A percentile compares a stretch with the other conserved stretches of the same genome.
phyloP scores from a whole-genome alignment of 2,797 vertebrate species.

The Sarcoramphus papa region DNA sequence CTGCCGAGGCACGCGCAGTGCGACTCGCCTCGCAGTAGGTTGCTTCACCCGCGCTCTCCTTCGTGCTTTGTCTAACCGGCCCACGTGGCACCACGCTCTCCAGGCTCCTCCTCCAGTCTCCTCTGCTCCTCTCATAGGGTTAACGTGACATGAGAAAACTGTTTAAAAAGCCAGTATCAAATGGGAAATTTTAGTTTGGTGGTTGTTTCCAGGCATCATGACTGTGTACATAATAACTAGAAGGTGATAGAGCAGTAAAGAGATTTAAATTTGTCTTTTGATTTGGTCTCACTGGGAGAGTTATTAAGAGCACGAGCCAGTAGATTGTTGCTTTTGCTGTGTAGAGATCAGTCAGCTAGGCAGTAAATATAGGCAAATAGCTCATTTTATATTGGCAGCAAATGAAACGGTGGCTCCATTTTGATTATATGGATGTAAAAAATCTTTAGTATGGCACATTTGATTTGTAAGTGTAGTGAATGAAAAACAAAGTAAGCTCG shows the following conservation, averaged over 20 bases:
- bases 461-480: neutral
- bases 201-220: neutral
- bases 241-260: neutral
- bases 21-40: neutral
- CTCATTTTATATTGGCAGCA: neutral
- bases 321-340: neutral
- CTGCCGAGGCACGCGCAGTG: neutral
- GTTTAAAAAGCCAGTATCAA: neutral
- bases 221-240: neutral
- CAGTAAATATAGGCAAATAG: neutral
- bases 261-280: neutral
- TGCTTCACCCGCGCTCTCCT: neutral
- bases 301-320: neutral
- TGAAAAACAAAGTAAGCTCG: neutral
- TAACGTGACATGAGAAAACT: neutral
- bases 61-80: neutral
- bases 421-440: neutral
- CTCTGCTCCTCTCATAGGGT: neutral
- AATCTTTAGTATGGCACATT: neutral
- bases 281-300: neutral
- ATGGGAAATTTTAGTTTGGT: neutral
- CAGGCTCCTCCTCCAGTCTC: neutral
- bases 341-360: neutral
- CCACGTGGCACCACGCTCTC: rapidly evolving
- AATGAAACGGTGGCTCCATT: neutral